Base-by-base conservation (phyloP, 1,140 invertebrate genomes). In the Aphaenogaster floridana region DNA sequence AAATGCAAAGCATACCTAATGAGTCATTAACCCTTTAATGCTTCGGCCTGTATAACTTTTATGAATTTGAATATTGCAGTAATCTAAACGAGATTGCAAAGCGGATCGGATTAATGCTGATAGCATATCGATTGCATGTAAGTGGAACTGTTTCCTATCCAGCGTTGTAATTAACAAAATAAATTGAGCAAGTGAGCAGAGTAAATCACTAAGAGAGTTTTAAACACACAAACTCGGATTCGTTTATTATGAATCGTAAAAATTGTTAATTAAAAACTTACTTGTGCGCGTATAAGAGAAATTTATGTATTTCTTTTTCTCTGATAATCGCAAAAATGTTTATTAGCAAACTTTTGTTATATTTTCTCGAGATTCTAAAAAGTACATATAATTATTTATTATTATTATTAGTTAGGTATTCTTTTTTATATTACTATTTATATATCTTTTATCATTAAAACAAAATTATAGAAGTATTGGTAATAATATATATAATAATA, bases 1-100 rank as follows among this genome's bases (percentile, higher is more conserved):
- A 76, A 84, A 84, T 84, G 80, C 69, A 84, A 84, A 63, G 69
- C 42, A 74, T 48, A 42, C 6, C 54, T 76, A 28, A 84, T 50
- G 42, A 74, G 7, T 76, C 42, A 74, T 74, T 72, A 74, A 66
- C 36, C 21, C 36, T 57, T 57, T 69, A 34, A 81, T 59, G 11
- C n/a, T 39, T 39, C 11, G 8, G 8, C 17, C 13, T 21, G 34
- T 21, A 21, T 21, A 80, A 15, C 2, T 81, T 83, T 71, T 71
- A 81, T 68, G n/a, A 80, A 57, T 61, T 83, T 45, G 28, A 28
- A 48, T 83, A 59, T 59, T 34, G 5, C 7, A 28, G 6, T 72
- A 83, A 83, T 34, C 39, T 83, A 15, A 79, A 50, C 6, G 52
- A 34, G 9, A 83, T 83, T 59, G 54, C 3, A 45, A 17, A 83